These are phyloP conservation scores for Vireo griseus DNA, from an alignment of 2,797 vertebrate genomes.

Conservation along the genomic window DNA sequence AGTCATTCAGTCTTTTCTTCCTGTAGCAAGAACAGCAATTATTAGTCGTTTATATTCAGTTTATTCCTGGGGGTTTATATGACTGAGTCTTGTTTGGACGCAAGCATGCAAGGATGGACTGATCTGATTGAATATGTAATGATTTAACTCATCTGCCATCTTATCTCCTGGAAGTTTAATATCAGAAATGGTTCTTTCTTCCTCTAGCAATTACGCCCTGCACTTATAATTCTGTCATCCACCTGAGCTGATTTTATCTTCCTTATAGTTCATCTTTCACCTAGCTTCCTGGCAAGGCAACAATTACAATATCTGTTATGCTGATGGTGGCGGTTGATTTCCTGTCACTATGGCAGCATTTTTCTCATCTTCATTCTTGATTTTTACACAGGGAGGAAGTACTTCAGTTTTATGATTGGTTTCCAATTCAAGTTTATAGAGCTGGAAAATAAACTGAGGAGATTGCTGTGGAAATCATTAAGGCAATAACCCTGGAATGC, in stretches of 20 bases:
- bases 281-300: not conserved
- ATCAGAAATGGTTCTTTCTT: not conserved
- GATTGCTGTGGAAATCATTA: not conserved
- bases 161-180: not conserved
- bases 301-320: not conserved
- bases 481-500: not conserved
- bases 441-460: not conserved
- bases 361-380: not conserved
- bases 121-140: not conserved
- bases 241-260: not conserved
- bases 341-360: not conserved
- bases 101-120: not conserved
- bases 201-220: not conserved
- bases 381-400: not conserved
- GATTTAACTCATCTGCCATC: not conserved
- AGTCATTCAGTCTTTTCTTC: not conserved
- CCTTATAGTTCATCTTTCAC: not conserved
- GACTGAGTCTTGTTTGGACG: not conserved
- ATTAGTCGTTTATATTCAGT: not conserved
- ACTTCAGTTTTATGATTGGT: not conserved
- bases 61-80: not conserved
- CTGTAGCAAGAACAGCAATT: not conserved
- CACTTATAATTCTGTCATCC: not conserved
- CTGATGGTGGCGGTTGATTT: not conserved
- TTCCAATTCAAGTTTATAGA: not conserved